Base-by-base conservation (phyloP, 2,888 invertebrate genomes). In the Hoplodrina ambigua region DNA sequence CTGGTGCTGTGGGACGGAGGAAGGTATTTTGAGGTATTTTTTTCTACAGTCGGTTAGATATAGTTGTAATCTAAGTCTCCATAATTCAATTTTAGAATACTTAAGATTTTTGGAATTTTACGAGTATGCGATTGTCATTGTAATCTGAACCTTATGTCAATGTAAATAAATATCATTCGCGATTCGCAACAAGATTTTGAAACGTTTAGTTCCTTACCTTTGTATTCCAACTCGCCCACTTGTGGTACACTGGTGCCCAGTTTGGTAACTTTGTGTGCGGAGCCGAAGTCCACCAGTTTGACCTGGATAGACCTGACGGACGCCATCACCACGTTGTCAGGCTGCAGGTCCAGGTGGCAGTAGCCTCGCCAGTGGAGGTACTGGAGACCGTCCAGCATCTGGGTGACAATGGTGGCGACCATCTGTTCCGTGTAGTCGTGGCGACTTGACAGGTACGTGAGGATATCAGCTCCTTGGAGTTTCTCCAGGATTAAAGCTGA, bases 281-380 rank as follows among this genome's bases (percentile, higher is more conserved):
- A 97, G 0, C 99, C 99, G 89, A 99, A 98, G 93, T 99, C 99
- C 8, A 99, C 97, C 57, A 99, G 94, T 93, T 99, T 99, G 3
- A 99, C 97, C 91, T 98, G 98, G 11, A 98, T 97, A 0, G 98
- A 97, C 81, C 99, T 96, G 19, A 98, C 97, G 0, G 98, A 97
- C 1, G 98, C 97, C 98, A 99, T 98, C 4, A 99, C 98, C 33
- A 99, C 97, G 92, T 99, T 99, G 89, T 99, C 99, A 0, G 99
- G 99, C 92, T 99, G 98, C 60, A 99, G 96, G 91, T 99, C 98
- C 75, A 99, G 94, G 91, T 99, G 98, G 84, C 98, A 98, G 82
- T 97, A 97, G 4, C 99, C 99, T 86, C 98, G 97, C 98, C 99
- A 99, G 92, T 99, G 99, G 53, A 99, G 95, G 92, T 99, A 99